Evolutionary conservation across 2,113 vertebrate species (phyloP), one percentile per base, ranked within the genome.

Genomic region (Gorsachius goisagi): DNA sequence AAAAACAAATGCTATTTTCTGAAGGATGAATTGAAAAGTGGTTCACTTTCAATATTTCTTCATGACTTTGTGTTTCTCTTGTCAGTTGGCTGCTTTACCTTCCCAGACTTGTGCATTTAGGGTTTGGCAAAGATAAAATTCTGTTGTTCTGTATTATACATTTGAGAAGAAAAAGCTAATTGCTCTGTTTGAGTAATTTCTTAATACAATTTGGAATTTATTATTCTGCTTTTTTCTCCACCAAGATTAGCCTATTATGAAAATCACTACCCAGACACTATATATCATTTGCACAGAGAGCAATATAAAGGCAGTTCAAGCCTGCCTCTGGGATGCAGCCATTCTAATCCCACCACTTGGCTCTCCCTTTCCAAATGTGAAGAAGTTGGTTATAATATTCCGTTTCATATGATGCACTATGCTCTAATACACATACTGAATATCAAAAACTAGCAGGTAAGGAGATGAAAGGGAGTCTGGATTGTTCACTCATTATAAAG

Each of bases 211-310:
- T 89, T 79, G 68, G 80, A 94, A 82, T 84, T 64, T 56, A 90
- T 95, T 95, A 68, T 93, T 90, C 75, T 47, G 74, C 84, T 94
- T 93, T 83, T 64, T 55, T 58, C 78, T 86, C 52, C 28, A 87
- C n/a, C 39, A 89, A 76, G 93, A 94, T 95, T 95, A 94, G 91
- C 41, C 63, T 92, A 55, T 95, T 92, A 89, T 71, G 88, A 89
- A 92, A 95, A 95, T 90, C 83, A 77, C 79, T 79, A 68, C 77
- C 62, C 86, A 77, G 90, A 35, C 81, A 74, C 78, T 50, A 50
- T 35, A 24, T 49, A 53, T 77, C 75, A 68, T 75, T 85, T 74
- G 85, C 77, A 77, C 59, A 62, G 68, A 88, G 37, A 84, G 81
- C 93, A 91, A 78, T 6, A 37, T 14, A 64, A 66, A 33, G 9